A percentile compares a stretch with the other conserved stretches of the same genome.
Evolutionary conservation across 2,888 invertebrate species (phyloP).

Genomic region (Chymomyza fuscimana): DNA sequence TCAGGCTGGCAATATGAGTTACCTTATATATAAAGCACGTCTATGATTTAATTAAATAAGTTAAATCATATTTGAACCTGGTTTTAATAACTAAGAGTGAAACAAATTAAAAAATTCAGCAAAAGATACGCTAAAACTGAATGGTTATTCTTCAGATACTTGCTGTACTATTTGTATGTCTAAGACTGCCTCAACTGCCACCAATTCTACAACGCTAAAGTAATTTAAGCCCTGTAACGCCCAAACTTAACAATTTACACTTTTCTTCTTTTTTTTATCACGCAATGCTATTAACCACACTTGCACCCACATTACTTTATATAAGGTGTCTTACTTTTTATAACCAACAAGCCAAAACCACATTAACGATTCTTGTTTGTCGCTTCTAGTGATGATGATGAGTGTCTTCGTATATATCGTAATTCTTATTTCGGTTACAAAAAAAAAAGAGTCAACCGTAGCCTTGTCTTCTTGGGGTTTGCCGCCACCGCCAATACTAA

Average conservation of each 20-base stretch:
- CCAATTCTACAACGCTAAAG: too few relatives aligned
- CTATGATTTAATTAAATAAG: too few relatives aligned
- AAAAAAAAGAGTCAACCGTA: constrained; percentile 6
- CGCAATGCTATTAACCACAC: constrained; percentile 1
- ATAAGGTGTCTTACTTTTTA: neutral
- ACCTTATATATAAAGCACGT: too few relatives aligned
- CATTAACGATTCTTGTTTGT: constrained; percentile 37
- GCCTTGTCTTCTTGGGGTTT: neutral
- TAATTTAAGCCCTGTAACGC: neutral
- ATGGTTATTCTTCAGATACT: neutral
- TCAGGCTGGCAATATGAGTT: too few relatives aligned
- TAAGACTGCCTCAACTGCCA: neutral
- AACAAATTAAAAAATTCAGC: too few relatives aligned
- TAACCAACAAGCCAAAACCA: constrained; percentile 38
- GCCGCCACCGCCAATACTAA: constrained; percentile 43
- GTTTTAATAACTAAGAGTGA: too few relatives aligned
- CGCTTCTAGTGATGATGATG: constrained; percentile 1
- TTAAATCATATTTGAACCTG: too few relatives aligned
- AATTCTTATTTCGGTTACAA: constrained; percentile 9
- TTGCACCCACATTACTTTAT: constrained; percentile 8
- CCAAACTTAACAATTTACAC: neutral
- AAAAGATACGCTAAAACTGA: neutral
- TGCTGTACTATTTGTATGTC: neutral
- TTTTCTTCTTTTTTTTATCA: neutral
- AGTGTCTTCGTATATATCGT: neutral